phyloP scores from a whole-genome alignment of 1,140 invertebrate species.

The Hormaphis cornu region DNA sequence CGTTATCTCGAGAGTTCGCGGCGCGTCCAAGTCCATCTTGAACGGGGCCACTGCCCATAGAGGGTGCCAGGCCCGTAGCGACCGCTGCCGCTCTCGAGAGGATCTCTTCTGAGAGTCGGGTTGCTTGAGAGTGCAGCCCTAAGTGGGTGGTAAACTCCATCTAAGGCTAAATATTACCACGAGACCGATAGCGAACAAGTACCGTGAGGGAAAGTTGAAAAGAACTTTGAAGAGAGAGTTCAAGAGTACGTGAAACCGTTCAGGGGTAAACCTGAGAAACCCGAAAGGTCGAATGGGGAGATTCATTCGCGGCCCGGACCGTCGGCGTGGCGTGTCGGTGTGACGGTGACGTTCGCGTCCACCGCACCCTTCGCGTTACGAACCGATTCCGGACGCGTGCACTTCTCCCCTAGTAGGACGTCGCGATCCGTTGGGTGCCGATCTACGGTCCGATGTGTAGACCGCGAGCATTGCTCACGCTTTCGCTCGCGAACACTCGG shows the following conservation, averaged over 20 bases:
- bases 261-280: constrained; percentile 64
- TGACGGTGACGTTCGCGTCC: neutral
- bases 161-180: constrained; percentile 74
- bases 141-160: constrained; percentile 74
- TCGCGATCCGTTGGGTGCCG: too few relatives aligned
- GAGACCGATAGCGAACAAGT: constrained; percentile 84
- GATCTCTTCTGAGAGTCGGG: constrained; percentile 61
- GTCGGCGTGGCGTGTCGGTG: neutral
- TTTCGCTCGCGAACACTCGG: too few relatives aligned
- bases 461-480: too few relatives aligned
- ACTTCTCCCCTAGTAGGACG: too few relatives aligned
- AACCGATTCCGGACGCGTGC: too few relatives aligned
- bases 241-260: constrained; percentile 72
- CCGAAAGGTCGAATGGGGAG: constrained; percentile 44
- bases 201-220: constrained; percentile 86
- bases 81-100: constrained; percentile 45
- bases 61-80: constrained; percentile 62
- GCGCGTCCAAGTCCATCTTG: constrained; percentile 62
- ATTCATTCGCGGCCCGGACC: too few relatives aligned
- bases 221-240: constrained; percentile 83
- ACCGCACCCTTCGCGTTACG: too few relatives aligned
- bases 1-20: constrained; percentile 57
- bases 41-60: constrained; percentile 57
- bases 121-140: constrained; percentile 77
- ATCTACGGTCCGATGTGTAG: too few relatives aligned